Base-by-base conservation (phyloP, 2,888 invertebrate species). In the Mythimna vitellina region DNA sequence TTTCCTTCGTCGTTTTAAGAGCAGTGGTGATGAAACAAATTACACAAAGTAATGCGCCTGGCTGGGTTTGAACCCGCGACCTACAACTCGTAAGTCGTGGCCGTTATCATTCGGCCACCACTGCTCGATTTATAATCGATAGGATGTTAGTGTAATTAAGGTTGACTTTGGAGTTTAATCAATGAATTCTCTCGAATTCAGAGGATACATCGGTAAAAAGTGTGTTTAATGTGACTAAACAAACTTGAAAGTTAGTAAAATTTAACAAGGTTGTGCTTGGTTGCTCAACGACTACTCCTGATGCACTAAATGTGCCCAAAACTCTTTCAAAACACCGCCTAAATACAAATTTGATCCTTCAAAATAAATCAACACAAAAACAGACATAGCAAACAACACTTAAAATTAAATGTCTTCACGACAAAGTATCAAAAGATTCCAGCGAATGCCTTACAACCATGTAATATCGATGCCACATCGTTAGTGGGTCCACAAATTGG, bases 401-500 rank as follows among this genome's bases (percentile, higher is more conserved):
- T 35, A 56, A 35, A 68, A 53, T 60, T 58, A 20, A 62, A 62
- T 57, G 22, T 51, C 22, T 53, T n/a, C 35, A 53, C 53, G 29
- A 67, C 74, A 64, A 69, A 70, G 57, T 78, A 58, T 53, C 25
- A 57, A 57, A 67, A 70, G 60, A 73, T 73, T 64, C 68, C 63
- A 63, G 14, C 56, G 60, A 32, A 57, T 49, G 29, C 57, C 54
- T 62, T 10, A 70, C 60, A 65, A 53, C 46, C 53, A 64, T 61
- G 53, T 66, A 65, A 69, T 76, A 60, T 70, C 53, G 68, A 70
- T 76, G 65, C 64, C 60, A 81, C 73, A 66, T 83, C 80, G 76
- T 83, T 80, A 83, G 35, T 38, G 56, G 25, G 46, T 42, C 62
- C 20, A 68, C 80, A 75, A 81, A 79, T 83, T 76, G 80, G 66